Evolutionary conservation across 1,140 invertebrate genomes (phyloP).

Genomic region (Procambarus clarkii): DNA sequence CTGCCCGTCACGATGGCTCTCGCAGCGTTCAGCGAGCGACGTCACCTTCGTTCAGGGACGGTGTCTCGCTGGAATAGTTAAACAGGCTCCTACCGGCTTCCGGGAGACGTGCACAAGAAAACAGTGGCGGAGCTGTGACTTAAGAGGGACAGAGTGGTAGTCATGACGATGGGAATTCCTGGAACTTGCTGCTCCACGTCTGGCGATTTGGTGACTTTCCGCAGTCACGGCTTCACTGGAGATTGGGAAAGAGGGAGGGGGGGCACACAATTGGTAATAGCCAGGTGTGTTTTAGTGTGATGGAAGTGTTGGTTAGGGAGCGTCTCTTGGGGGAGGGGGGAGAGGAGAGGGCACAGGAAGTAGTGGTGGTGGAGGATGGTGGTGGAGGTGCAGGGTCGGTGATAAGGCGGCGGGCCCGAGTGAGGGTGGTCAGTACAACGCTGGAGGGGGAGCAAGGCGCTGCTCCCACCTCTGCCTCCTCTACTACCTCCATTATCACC

Average conservation of each 20-base stretch:
- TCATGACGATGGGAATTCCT: constrained; percentile 12
- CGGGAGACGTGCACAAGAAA: not conserved
- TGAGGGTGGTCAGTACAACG: constrained; percentile 59
- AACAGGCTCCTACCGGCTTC: no score
- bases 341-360: constrained; percentile 29
- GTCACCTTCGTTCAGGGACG: no score
- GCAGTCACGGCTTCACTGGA: not conserved
- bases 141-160: constrained; percentile 12
- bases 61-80: no score
- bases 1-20: not conserved
- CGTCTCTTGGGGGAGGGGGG: constrained; percentile 5
- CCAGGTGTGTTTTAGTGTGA: not conserved
- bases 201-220: constrained; percentile 3
- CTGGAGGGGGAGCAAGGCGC: constrained; percentile 26
- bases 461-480: constrained; percentile 14
- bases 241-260: no score
- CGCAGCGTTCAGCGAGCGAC: no score
- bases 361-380: constrained; percentile 35
- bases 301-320: constrained; percentile 6
- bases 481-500: constrained; percentile 2
- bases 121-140: not conserved
- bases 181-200: not conserved
- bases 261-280: constrained; percentile 4
- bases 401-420: constrained; percentile 48
- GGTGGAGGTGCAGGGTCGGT: constrained; percentile 31